phyloP scores from a whole-genome alignment of 2,113 vertebrate genomes.

The Oreocharis arfaki region DNA sequence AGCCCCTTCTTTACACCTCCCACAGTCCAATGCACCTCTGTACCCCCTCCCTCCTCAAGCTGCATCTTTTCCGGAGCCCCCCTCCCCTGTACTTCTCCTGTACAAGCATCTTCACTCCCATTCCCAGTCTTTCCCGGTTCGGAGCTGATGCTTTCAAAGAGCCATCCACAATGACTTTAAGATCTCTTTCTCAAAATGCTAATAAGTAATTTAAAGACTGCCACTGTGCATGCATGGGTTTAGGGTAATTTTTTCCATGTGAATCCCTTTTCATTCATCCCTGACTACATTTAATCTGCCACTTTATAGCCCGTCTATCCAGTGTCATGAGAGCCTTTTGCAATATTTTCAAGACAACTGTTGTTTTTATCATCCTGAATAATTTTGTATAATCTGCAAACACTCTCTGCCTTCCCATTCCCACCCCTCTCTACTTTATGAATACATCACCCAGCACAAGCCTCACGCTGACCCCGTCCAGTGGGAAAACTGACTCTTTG shows the following conservation, averaged over 20 bases:
- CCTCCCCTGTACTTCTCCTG: neutral
- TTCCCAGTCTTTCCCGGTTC: conserved; percentile 21
- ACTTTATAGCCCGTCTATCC: conserved; percentile 45
- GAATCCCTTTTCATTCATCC: conserved; percentile 60
- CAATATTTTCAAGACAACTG: conserved; percentile 46
- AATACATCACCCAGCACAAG: neutral
- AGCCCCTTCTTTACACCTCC: neutral
- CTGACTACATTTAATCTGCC: conserved; percentile 56
- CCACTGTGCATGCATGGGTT: conserved; percentile 49
- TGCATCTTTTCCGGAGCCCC: neutral
- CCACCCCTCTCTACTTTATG: conserved; percentile 9
- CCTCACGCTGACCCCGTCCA: neutral
- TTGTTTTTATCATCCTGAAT: conserved; percentile 44
- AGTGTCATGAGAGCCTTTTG: conserved; percentile 36
- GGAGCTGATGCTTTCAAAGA: conserved; percentile 44
- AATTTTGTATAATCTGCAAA: conserved; percentile 42
- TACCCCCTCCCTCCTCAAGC: neutral
- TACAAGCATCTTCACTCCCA: neutral
- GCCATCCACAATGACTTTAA: conserved; percentile 64
- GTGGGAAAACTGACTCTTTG: conserved; percentile 48
- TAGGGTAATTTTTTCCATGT: conserved; percentile 56
- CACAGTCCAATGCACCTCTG: neutral
- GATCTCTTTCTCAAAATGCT: conserved; percentile 68
- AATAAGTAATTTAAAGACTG: conserved; percentile 64
- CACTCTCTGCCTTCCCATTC: neutral